These are phyloP conservation scores for Myotis planiceps DNA, from an alignment of 2,797 vertebrate genomes.

Conservation along the genomic window DNA sequence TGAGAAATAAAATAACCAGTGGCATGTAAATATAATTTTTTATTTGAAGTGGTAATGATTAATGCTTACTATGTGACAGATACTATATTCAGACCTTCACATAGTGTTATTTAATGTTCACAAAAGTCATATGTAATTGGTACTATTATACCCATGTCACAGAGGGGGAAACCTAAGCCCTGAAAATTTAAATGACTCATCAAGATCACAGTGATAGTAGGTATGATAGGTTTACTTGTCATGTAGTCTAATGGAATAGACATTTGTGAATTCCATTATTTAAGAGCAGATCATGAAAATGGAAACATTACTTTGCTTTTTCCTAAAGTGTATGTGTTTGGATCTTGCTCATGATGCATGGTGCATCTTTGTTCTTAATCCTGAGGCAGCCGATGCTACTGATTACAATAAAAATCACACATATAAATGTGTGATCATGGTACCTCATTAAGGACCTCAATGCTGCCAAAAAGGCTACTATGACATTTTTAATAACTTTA, in stretches of 20 bases:
- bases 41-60: background rate
- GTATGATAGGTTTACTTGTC: background rate
- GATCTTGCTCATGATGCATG: background rate
- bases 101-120: background rate
- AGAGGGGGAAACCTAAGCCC: background rate
- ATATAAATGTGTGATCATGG: background rate
- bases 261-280: background rate
- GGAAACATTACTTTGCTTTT: background rate
- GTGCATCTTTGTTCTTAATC: background rate
- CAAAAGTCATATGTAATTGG: background rate
- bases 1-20: background rate
- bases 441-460: background rate
- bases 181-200: background rate
- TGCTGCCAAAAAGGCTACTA: background rate
- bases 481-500: background rate
- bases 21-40: background rate
- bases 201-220: background rate
- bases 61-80: background rate
- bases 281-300: background rate
- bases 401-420: background rate
- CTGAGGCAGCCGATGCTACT: background rate
- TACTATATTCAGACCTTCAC: background rate
- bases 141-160: background rate
- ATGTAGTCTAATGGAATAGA: background rate
- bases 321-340: background rate